Percentiles rank a stretch among this genome's conserved stretches.
Evolutionary conservation across 2,113 vertebrate species (phyloP).

Genomic region (Acanthochromis polyacanthus): DNA sequence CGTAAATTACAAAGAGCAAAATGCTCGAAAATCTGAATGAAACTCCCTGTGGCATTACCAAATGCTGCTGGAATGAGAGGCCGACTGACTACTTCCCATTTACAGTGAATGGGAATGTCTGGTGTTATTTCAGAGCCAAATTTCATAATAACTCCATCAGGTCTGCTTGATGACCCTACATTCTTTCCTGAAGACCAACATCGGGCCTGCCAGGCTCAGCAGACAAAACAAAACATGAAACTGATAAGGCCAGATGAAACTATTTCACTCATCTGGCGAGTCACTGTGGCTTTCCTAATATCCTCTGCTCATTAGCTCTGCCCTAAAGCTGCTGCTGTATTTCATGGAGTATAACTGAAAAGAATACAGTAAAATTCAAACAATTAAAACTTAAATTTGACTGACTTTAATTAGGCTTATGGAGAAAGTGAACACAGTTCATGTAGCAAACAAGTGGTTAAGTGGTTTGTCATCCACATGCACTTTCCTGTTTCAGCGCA

Average conservation of each 20-base stretch:
- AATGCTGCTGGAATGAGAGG: slow-evolving; percentile 47
- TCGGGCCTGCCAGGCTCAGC: slow-evolving; percentile 47
- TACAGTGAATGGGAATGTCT: slow-evolving; percentile 31
- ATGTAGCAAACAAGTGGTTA: too few species aligned
- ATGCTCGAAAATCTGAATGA: slow-evolving; percentile 62
- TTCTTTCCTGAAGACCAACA: slow-evolving; percentile 69
- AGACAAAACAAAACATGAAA: slow-evolving; percentile 73
- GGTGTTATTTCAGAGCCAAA: slow-evolving; percentile 56
- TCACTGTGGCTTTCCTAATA: slow-evolving; percentile 17
- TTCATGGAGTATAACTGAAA: neutral
- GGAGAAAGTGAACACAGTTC: too few species aligned
- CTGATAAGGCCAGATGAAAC: slow-evolving; percentile 74
- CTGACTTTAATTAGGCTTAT: neutral
- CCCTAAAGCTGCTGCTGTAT: slow-evolving; percentile 25
- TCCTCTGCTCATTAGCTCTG: neutral
- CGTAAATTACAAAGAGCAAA: slow-evolving; percentile 32
- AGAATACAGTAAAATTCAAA: neutral
- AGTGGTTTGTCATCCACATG: neutral
- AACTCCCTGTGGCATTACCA: slow-evolving; percentile 38
- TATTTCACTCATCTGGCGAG: slow-evolving; percentile 65
- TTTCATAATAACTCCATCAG: slow-evolving; percentile 57
- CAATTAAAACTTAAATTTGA: too few species aligned
- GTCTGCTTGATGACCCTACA: slow-evolving; percentile 55
- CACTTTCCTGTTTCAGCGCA: slow-evolving; percentile 18
- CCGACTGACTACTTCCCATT: slow-evolving; percentile 39